Evolutionary conservation across 2,797 vertebrate species (phyloP).

Genomic region (Natrix natrix): DNA sequence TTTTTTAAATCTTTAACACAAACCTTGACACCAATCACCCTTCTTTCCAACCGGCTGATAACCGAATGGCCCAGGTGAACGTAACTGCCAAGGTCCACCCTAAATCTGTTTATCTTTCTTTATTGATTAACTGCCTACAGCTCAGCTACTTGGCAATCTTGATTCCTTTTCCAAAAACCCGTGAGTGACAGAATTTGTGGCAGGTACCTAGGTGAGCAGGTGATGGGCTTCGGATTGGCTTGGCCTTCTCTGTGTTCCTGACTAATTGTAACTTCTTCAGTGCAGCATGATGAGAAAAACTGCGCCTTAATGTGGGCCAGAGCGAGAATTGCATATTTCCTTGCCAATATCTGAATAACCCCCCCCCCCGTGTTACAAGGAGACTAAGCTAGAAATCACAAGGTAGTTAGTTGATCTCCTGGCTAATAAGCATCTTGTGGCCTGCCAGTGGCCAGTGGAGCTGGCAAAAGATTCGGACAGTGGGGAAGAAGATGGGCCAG

Average conservation of each 20-base stretch:
- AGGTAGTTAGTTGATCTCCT: neutral
- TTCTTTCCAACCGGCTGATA: neutral
- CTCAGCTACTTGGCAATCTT: neutral
- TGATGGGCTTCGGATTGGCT: neutral
- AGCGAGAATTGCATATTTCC: too few relatives aligned
- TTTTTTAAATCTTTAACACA: neutral
- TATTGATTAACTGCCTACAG: constrained; percentile 55
- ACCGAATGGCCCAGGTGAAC: constrained; percentile 21
- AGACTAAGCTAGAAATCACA: neutral
- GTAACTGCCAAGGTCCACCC: constrained; percentile 34
- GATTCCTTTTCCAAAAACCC: neutral
- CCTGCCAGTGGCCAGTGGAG: too few relatives aligned
- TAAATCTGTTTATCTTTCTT: constrained; percentile 55
- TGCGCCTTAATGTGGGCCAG: accelerated
- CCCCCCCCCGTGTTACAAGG: too few relatives aligned
- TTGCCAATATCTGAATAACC: too few relatives aligned
- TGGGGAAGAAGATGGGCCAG: too few relatives aligned
- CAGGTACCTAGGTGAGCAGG: neutral
- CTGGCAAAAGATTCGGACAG: too few relatives aligned
- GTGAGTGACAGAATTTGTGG: accelerated
- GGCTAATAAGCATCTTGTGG: neutral
- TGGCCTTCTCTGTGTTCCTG: neutral
- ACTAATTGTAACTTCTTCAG: neutral
- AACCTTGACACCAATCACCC: neutral
- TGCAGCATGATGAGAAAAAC: neutral